These are phyloP conservation scores for Danio choprae DNA, from an alignment of 2,797 vertebrate species.

Conservation along the genomic window DNA sequence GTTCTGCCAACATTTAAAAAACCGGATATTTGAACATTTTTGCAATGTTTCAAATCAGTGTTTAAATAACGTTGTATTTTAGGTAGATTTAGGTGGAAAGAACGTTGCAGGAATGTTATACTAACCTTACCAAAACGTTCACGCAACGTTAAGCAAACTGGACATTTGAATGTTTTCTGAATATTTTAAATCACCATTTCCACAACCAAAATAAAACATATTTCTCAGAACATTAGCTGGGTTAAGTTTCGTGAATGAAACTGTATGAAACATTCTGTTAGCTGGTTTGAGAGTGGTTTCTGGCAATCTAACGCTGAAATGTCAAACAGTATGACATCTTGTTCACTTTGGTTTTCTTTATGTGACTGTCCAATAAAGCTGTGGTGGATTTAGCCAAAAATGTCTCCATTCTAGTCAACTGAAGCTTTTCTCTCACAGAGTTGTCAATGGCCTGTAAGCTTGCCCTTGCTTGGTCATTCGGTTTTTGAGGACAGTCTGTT, in stretches of 20 bases:
- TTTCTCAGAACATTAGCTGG: too few relatives aligned
- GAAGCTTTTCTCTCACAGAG: neutral
- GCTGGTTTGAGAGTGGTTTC: neutral
- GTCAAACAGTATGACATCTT: constrained; percentile 3
- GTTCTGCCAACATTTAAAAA: neutral
- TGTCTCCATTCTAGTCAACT: neutral
- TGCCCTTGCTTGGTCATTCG: neutral
- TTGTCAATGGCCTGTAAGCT: neutral
- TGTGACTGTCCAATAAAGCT: neutral
- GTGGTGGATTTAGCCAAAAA: neutral
- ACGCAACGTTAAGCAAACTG: too few relatives aligned
- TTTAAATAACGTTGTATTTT: neutral
- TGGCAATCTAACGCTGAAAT: neutral
- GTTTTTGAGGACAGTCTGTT: neutral
- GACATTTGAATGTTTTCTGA: too few relatives aligned
- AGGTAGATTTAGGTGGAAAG: too few relatives aligned
- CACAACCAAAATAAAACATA: too few relatives aligned
- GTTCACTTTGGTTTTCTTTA: neutral
- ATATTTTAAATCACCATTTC: too few relatives aligned
- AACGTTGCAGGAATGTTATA: too few relatives aligned
- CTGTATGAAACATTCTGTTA: neutral
- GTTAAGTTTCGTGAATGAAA: neutral
- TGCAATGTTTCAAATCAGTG: neutral
- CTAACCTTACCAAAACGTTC: too few relatives aligned
- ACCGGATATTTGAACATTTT: neutral